A percentile compares a stretch with the other conserved stretches of the same genome.
These are phyloP conservation scores for Trinorchestia longiramus DNA, from an alignment of 1,140 invertebrate species.

Conservation along the genomic window DNA sequence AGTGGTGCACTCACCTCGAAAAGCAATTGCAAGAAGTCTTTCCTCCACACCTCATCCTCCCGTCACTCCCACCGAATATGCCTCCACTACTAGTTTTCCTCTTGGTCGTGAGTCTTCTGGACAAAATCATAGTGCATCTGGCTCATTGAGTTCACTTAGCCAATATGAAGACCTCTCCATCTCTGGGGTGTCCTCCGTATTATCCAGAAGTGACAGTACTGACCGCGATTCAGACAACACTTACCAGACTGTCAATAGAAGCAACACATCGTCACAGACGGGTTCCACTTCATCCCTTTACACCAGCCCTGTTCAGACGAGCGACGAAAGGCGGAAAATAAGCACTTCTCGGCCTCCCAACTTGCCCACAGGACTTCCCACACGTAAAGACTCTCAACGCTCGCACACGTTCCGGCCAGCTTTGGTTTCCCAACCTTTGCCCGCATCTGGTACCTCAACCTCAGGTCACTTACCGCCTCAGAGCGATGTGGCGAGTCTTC, in stretches of 20 bases:
- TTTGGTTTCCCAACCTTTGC: neutral
- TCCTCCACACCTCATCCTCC: slow-evolving; percentile 13
- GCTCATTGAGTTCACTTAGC: slow-evolving; percentile 18
- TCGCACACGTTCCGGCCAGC: neutral
- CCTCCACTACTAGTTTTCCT: neutral
- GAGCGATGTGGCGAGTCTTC: neutral
- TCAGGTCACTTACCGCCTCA: neutral
- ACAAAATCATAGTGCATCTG: neutral
- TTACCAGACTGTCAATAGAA: slow-evolving; percentile 38
- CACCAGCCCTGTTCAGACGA: neutral
- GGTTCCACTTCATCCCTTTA: neutral
- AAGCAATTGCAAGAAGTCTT: neutral
- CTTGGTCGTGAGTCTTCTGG: neutral
- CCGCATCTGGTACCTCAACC: neutral
- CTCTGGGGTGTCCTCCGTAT: neutral
- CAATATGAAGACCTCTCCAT: neutral
- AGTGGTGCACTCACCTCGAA: neutral
- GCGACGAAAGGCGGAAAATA: neutral
- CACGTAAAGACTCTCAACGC: neutral
- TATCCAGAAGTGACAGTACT: neutral
- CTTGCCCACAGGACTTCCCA: slow-evolving; percentile 10
- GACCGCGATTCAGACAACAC: slow-evolving; percentile 17
- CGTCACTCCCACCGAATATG: neutral
- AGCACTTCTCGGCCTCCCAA: slow-evolving; percentile 2
- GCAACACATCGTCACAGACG: slow-evolving; percentile 5